Evolutionary conservation across 1,140 invertebrate species (phyloP).

Genomic region (Physella acuta): DNA sequence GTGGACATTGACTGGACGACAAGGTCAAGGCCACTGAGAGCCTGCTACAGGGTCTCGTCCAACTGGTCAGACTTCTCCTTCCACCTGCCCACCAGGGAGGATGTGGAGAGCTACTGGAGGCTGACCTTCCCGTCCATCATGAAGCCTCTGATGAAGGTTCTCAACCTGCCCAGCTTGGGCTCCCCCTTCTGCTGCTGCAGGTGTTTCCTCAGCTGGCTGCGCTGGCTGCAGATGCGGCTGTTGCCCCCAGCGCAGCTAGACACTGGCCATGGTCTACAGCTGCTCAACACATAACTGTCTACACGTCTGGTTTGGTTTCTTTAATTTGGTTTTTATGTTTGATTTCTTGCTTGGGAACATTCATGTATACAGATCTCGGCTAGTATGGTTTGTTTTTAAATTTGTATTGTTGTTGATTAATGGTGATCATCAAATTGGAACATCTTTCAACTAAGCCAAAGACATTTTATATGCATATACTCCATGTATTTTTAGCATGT

Average conservation of each 20-base stretch:
- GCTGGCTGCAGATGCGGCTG: conserved; percentile 53
- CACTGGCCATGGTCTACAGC: conserved; percentile 58
- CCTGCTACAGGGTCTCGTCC: conserved; percentile 46
- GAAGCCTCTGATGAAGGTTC: conserved; percentile 46
- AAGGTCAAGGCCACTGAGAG: conserved; percentile 35
- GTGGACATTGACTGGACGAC: conserved; percentile 38
- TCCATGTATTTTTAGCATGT: too few species aligned
- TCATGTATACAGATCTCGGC: too few species aligned
- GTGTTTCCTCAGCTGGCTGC: conserved; percentile 45
- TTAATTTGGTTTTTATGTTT: too few species aligned
- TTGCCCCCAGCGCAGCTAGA: conserved; percentile 54
- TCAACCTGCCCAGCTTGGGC: conserved; percentile 43
- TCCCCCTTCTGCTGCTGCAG: conserved; percentile 47
- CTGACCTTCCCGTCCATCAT: conserved; percentile 48
- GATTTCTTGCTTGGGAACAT: too few species aligned
- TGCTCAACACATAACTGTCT: conserved; percentile 46
- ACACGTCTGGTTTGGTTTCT: too few species aligned
- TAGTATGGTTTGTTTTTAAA: too few species aligned
- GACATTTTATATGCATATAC: too few species aligned
- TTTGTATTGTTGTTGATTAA: too few species aligned
- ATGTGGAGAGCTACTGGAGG: conserved; percentile 52
- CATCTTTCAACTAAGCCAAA: too few species aligned
- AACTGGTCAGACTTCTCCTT: conserved; percentile 55
- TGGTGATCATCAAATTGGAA: too few species aligned
- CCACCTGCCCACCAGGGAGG: conserved; percentile 49